Evolutionary conservation across 2,113 vertebrate genomes (phyloP), one percentile per base, ranked within the genome.

Genomic region (Carassius gibelio): DNA sequence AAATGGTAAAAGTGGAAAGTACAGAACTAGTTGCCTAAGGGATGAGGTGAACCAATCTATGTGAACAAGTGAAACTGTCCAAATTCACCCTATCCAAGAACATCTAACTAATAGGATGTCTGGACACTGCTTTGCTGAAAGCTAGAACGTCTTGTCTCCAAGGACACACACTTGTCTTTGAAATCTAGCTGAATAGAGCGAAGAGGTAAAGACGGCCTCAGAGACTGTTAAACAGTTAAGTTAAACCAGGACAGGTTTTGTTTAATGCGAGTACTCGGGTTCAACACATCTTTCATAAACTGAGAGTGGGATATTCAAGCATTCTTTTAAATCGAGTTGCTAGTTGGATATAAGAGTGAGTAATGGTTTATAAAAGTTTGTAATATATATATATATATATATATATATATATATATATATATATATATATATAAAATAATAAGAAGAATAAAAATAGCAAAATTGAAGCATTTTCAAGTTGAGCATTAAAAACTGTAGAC

Each of bases 91-190:
- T 26, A 66, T 81, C 79, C 59, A 55, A 86, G 19, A 86, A 76
- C 45, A 71, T 86, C 85, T 86, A 83, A 72, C 81, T 83, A 82
- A 86, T 86, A 82, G 85, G 85, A 86, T 76, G 64, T 81, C 61
- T 3, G 61, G 61, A 82, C 68, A 86, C 79, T 76, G 85, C 61
- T 66, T 86, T 66, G 79, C 85, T 86, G 79, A 72, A 86, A 86
- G 71, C 85, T 55, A 48, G 79, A 86, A 42, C 71, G 9, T 69
- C 78, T 81, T 5, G 78, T 82, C 78, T 86, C 84, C 69, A 64
- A 86, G 84, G 78, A 82, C 78, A 85, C 64, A 61, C 62, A 62
- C 57, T 72, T 68, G 11, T 81, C 84, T 81, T 64, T 81, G 69
- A 86, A 86, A 86, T 86, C 38, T 26, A 72, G 8, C 23, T n/a